Conservation (phyloP, 2,113 vertebrate genomes). For the Phoxinus phoxinus region DNA sequence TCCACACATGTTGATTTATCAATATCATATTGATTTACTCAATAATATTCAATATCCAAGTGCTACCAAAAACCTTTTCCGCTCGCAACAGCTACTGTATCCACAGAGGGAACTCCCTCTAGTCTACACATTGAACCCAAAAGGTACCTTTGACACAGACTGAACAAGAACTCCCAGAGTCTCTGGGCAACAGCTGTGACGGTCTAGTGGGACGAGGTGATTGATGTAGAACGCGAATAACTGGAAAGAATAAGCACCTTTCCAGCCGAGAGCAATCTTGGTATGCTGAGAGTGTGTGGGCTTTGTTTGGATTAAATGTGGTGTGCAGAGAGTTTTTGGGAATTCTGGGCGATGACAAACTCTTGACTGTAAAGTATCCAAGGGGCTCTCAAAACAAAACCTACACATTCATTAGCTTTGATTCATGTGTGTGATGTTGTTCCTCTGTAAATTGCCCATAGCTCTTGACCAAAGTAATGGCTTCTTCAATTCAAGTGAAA, state of each 20-base stretch:
- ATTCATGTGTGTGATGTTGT: not conserved
- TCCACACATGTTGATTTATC: conserved; percentile 40
- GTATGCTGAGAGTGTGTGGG: conserved; percentile 12
- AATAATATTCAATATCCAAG: conserved; percentile 42
- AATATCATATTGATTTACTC: conserved; percentile 24
- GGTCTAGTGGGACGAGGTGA: conserved; percentile 36
- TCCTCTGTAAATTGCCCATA: not conserved
- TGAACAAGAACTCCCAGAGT: conserved; percentile 2
- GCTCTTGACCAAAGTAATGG: not conserved
- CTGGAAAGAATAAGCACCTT: conserved; percentile 14
- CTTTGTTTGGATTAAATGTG: conserved; percentile 47
- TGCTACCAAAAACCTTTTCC: conserved; percentile 37
- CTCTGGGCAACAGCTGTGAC: conserved; percentile 16
- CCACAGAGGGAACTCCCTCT: not conserved
- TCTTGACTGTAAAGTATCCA: conserved; percentile 39
- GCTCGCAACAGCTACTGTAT: conserved; percentile 1
- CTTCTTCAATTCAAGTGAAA: not conserved
- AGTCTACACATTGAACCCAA: not conserved
- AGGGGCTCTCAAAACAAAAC: conserved; percentile 42
- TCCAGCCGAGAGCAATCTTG: conserved; percentile 46
- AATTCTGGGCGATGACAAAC: conserved; percentile 52
- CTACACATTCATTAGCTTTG: conserved; percentile 2
- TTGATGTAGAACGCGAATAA: conserved; percentile 35
- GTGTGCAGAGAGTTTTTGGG: conserved; percentile 35
- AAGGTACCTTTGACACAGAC: conserved; percentile 14